These are phyloP conservation scores for Phyllostomus discolor DNA, from an alignment of 2,113 vertebrate genomes.

Conservation along the genomic window DNA sequence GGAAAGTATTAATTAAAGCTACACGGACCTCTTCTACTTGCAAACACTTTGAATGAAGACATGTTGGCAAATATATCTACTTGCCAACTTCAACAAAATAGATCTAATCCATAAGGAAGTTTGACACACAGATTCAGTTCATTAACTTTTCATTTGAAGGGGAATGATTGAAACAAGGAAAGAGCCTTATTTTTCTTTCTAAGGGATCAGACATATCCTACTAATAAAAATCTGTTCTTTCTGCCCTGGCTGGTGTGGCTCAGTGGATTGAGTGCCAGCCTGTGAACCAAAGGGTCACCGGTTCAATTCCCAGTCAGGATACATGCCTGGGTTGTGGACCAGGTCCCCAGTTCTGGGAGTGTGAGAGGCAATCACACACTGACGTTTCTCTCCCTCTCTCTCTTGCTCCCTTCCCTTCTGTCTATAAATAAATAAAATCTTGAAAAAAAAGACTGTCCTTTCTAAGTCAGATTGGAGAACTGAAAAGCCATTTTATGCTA, in stretches of 20 bases:
- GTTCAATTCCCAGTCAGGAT: too few species aligned
- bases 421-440: too few species aligned
- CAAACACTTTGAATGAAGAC: background rate
- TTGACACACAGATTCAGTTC: background rate
- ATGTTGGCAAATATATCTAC: background rate
- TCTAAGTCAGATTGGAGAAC: background rate
- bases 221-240: background rate
- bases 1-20: background rate
- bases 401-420: too few species aligned
- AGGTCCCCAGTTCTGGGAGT: too few species aligned
- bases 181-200: background rate
- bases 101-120: background rate
- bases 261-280: too few species aligned
- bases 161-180: background rate
- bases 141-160: slow-evolving; percentile 13
- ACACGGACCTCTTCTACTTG: background rate
- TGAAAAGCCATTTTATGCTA: background rate
- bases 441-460: background rate
- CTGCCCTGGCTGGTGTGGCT: background rate
- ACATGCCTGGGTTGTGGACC: too few species aligned
- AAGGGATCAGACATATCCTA: background rate
- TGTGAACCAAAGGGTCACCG: too few species aligned
- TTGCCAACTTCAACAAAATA: background rate
- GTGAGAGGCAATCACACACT: too few species aligned
- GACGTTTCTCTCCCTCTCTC: too few species aligned